A percentile compares a stretch with the other conserved stretches of the same genome.
These are phyloP conservation scores for Watsonalla cultraria DNA, from an alignment of 2,888 invertebrate genomes.

Conservation along the genomic window DNA sequence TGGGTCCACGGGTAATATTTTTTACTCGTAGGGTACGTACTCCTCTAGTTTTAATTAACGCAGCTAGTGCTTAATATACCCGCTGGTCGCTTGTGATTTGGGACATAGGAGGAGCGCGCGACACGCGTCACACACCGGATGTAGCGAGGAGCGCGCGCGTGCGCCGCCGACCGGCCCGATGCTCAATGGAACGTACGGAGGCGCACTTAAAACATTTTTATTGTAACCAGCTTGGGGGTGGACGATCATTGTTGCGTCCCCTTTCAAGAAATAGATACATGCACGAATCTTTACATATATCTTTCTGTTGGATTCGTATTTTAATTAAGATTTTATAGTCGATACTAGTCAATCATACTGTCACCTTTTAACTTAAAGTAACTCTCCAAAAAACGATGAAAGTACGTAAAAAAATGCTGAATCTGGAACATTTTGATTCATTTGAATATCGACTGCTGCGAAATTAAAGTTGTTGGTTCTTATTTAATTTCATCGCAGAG, in stretches of 20 bases:
- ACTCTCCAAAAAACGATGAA: no score
- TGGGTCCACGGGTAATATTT: no score
- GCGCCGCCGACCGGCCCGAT: conserved; percentile 54
- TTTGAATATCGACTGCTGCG: no score
- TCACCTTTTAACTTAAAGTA: no score
- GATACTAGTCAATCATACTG: no score
- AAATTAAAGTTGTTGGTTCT: no score
- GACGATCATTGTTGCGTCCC: conserved; percentile 41
- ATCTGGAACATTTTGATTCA: no score
- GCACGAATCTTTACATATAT: neutral
- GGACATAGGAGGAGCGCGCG: conserved; percentile 22
- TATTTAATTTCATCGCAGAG: no score
- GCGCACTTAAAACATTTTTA: conserved; percentile 77
- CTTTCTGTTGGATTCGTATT: neutral
- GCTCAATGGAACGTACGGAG: conserved; percentile 74
- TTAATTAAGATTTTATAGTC: no score
- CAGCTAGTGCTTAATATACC: neutral
- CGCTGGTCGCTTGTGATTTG: conserved; percentile 13
- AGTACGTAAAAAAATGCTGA: no score
- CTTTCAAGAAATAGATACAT: conserved; percentile 8
- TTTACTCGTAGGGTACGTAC: no score
- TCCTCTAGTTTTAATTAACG: no score
- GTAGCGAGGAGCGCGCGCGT: conserved; percentile 64
- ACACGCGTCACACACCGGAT: conserved; percentile 65
- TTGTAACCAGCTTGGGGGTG: conserved; percentile 51